phyloP scores from a whole-genome alignment of 2,113 vertebrate genomes.

The Sarotherodon lohbergeri region DNA sequence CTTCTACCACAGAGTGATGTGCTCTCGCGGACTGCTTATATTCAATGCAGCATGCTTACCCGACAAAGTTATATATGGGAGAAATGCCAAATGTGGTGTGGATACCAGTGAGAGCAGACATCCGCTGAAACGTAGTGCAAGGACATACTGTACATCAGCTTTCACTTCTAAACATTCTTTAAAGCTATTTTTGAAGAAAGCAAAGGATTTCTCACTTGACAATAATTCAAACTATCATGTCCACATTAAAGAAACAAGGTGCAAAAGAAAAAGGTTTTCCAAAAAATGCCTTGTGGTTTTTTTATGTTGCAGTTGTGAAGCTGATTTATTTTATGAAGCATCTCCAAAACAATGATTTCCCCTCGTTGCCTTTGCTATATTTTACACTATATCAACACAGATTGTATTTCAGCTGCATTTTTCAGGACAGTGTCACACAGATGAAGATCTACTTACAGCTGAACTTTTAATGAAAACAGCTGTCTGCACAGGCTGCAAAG shows the following conservation, averaged over 20 bases:
- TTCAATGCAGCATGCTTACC: neutral
- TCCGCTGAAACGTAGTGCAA: neutral
- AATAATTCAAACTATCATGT: neutral
- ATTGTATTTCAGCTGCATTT: neutral
- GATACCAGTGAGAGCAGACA: neutral
- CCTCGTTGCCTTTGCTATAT: neutral
- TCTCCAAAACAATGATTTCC: neutral
- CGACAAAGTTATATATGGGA: constrained; percentile 27
- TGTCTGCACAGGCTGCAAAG: neutral
- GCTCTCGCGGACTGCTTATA: neutral
- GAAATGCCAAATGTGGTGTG: constrained; percentile 13
- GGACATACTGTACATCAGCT: neutral
- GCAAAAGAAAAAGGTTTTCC: neutral
- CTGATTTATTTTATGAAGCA: neutral
- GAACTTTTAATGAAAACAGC: neutral
- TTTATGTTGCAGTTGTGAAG: neutral
- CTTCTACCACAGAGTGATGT: constrained; percentile 9
- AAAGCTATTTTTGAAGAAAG: neutral
- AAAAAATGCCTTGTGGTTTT: neutral
- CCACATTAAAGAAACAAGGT: neutral
- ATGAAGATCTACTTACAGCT: neutral
- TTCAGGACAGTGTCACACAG: neutral
- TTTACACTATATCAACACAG: neutral
- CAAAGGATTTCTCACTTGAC: neutral
- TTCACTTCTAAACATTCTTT: neutral